phyloP scores from a whole-genome alignment of 2,888 invertebrate genomes.

The Leucozona laternaria region DNA sequence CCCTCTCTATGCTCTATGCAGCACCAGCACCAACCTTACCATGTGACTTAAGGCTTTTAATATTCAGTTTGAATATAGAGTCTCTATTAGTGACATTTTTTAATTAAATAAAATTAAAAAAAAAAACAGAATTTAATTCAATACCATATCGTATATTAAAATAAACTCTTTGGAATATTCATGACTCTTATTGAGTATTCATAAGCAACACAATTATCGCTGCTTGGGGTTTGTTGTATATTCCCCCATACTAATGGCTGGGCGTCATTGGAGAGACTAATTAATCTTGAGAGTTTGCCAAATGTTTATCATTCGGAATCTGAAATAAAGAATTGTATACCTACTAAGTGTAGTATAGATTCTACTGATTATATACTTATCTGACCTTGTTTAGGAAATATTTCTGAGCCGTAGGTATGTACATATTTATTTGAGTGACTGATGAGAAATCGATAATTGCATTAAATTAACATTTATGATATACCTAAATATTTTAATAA shows the following conservation, averaged over 20 bases:
- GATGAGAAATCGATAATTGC: conserved; percentile 38
- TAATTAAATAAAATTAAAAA: conserved; percentile 41
- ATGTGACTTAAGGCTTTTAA: conserved; percentile 32
- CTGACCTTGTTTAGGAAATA: conserved; percentile 44
- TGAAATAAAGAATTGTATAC: neutral
- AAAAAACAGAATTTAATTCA: neutral
- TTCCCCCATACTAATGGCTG: neutral
- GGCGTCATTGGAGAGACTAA: conserved; percentile 48
- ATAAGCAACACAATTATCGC: conserved; percentile 64
- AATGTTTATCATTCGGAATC: conserved; percentile 29
- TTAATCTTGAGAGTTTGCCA: conserved; percentile 46
- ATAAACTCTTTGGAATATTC: conserved; percentile 59
- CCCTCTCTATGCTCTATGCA: neutral
- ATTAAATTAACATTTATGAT: neutral
- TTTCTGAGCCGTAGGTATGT: neutral
- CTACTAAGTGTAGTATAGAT: neutral
- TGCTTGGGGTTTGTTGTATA: conserved; percentile 19
- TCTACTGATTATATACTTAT: conserved; percentile 11
- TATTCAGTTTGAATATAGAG: conserved; percentile 50
- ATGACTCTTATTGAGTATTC: conserved; percentile 57
- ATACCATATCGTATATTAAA: conserved; percentile 31
- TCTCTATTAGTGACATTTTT: conserved; percentile 51
- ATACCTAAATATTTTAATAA: neutral
- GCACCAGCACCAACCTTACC: no score
- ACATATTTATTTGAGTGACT: neutral